Conservation (phyloP, 2,797 vertebrate species). For the Antrozous pallidus region DNA sequence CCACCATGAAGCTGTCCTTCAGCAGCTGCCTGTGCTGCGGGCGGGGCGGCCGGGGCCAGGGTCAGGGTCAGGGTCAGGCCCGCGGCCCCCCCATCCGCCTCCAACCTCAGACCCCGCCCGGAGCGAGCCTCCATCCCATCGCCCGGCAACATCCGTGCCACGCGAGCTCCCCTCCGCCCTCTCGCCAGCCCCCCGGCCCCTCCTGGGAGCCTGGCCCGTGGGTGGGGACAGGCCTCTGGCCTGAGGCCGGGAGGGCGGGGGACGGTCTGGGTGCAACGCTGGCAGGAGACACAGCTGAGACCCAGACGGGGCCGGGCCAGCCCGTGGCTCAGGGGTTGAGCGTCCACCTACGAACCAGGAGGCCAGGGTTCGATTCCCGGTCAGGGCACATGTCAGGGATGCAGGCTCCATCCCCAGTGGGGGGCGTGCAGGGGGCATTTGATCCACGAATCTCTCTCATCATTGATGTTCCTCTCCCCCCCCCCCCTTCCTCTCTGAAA, state of each 20-base stretch:
- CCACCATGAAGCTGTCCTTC: constrained; percentile 97
- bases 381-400: no score
- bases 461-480: no score
- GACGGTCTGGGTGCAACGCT: background rate
- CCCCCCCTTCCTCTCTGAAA: no score
- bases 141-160: background rate
- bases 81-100: no score
- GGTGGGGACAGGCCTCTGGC: fast-evolving
- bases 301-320: background rate
- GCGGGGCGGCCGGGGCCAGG: background rate
- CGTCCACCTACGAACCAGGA: no score
- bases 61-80: background rate
- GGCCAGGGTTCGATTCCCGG: no score
- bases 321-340: no score
- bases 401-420: no score
- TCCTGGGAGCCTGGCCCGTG: background rate
- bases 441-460: no score
- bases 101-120: background rate
- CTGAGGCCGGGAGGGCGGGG: fast-evolving
- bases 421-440: no score
- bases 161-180: background rate
- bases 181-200: background rate
- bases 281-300: background rate
- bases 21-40: constrained; percentile 93
- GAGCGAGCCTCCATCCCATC: background rate